phyloP scores from a whole-genome alignment of 2,797 vertebrate genomes.

The Brotula barbata region DNA sequence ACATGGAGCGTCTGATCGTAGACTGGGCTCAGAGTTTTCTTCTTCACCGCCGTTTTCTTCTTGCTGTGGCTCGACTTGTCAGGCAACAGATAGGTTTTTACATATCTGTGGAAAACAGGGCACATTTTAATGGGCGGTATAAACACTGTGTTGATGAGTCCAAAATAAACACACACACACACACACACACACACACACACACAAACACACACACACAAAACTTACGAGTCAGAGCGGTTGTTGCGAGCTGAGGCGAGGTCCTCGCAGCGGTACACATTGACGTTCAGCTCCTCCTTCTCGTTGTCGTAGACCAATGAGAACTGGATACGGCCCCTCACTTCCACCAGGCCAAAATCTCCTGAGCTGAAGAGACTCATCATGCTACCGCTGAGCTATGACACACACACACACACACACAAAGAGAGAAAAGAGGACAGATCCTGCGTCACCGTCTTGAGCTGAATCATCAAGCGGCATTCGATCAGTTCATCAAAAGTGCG shows the following conservation, averaged over 20 bases:
- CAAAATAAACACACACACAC: not conserved
- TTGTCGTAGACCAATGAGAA: slow-evolving; percentile 85
- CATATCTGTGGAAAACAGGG: slow-evolving; percentile 85
- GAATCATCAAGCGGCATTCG: slow-evolving; percentile 59
- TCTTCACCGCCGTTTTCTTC: slow-evolving; percentile 90
- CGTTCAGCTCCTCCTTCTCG: slow-evolving; percentile 81
- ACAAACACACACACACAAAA: slow-evolving; percentile 44
- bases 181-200: slow-evolving; percentile 2
- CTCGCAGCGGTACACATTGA: slow-evolving; percentile 86
- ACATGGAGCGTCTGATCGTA: slow-evolving; percentile 94
- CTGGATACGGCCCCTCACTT: slow-evolving; percentile 87
- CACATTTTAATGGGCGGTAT: no score
- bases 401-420: slow-evolving; percentile 28
- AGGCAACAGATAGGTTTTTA: slow-evolving; percentile 93
- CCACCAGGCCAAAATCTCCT: slow-evolving; percentile 83
- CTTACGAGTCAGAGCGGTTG: slow-evolving; percentile 91
- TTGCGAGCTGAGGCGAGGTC: slow-evolving; percentile 86
- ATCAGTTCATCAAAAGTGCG: slow-evolving; percentile 39
- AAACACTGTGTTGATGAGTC: no score
- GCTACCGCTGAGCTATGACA: slow-evolving; percentile 87
- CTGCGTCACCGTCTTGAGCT: slow-evolving; percentile 64
- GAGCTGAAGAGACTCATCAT: slow-evolving; percentile 92
- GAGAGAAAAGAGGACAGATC: slow-evolving; percentile 45
- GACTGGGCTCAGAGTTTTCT: slow-evolving; percentile 89
- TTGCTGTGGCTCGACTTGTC: slow-evolving; percentile 92